Evolutionary conservation across 2,888 invertebrate species (phyloP).

Genomic region (Lasioglossum oenotherae): DNA sequence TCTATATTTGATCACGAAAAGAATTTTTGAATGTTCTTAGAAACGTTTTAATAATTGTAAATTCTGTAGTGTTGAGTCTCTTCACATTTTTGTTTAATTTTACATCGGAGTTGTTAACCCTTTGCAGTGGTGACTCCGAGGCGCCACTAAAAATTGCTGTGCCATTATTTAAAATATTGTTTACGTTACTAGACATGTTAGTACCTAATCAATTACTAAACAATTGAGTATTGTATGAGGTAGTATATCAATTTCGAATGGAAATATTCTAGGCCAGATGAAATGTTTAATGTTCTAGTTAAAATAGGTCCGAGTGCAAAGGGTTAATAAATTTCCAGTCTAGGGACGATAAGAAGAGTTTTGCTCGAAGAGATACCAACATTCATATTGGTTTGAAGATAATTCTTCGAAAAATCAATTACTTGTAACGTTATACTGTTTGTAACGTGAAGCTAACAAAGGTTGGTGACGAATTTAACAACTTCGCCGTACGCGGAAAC

Average conservation of each 20-base stretch:
- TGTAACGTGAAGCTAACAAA: slow-evolving; percentile 19
- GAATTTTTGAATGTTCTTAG: background rate
- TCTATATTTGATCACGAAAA: no score
- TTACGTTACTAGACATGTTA: no score
- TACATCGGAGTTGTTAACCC: background rate
- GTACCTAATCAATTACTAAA: no score
- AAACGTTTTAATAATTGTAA: background rate
- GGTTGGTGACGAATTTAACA: slow-evolving; percentile 2
- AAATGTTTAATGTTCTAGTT: no score
- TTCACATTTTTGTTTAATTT: background rate
- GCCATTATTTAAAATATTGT: no score
- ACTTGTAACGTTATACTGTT: slow-evolving; percentile 14
- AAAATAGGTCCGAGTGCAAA: no score
- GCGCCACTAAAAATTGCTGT: no score
- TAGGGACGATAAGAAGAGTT: background rate
- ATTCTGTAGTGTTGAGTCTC: background rate
- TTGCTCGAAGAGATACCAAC: background rate
- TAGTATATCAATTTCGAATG: no score
- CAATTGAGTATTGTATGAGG: no score
- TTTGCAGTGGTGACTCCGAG: no score
- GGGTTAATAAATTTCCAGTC: background rate
- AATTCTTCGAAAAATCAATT: slow-evolving; percentile 1
- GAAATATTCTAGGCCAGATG: no score
- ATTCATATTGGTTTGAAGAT: background rate
- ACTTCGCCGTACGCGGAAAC: slow-evolving; percentile 24